A percentile compares a stretch with the other conserved stretches of the same genome.
Conservation (phyloP, 2,113 vertebrate genomes). For the Xiphorhynchus elegans region DNA sequence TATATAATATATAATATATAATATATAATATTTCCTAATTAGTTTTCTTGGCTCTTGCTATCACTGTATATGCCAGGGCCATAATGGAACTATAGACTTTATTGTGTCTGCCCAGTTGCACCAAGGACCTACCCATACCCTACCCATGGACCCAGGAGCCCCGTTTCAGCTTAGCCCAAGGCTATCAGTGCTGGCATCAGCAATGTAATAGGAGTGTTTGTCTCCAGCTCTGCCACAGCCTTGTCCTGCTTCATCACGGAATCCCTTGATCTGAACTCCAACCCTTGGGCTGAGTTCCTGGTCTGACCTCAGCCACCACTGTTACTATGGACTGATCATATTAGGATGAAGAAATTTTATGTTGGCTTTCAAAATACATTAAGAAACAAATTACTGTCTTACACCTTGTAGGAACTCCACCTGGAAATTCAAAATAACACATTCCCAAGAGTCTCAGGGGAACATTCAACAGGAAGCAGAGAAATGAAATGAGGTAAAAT, state of each 20-base stretch:
- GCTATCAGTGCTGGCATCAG: background rate
- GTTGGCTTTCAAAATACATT: background rate
- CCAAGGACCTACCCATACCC: rapidly evolving
- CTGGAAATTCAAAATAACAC: background rate
- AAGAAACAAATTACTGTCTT: background rate
- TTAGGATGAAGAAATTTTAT: background rate
- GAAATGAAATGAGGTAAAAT: background rate
- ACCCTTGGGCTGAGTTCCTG: rapidly evolving
- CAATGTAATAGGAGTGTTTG: background rate
- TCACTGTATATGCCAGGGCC: background rate
- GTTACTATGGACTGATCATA: background rate
- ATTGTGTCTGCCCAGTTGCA: background rate
- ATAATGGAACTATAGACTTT: background rate
- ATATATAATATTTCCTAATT: background rate
- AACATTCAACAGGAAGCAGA: background rate
- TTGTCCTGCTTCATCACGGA: background rate
- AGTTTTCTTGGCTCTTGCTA: background rate
- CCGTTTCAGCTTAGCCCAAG: background rate
- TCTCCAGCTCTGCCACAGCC: background rate
- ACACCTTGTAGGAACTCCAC: background rate
- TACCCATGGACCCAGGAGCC: background rate
- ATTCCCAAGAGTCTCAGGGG: rapidly evolving
- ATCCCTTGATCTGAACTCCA: background rate
- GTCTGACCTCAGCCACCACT: background rate
- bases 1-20: too few relatives aligned